Percentiles rank a stretch among this genome's conserved stretches.
Evolutionary conservation across 2,888 invertebrate genomes (phyloP).

Genomic region (Callosobruchus maculatus): DNA sequence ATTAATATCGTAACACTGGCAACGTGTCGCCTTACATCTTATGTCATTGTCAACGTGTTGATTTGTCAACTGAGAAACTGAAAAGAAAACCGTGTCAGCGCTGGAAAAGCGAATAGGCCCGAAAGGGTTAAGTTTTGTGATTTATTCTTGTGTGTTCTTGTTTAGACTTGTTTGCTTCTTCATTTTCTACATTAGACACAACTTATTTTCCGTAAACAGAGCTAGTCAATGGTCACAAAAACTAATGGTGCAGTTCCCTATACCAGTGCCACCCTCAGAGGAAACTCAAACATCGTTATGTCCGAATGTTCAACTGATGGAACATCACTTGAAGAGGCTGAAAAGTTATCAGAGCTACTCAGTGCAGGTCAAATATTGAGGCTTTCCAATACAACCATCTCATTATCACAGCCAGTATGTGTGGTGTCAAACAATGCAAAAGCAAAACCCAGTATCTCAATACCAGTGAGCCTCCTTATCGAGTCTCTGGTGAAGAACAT

Average conservation of each 20-base stretch:
- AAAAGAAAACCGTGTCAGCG: not conserved
- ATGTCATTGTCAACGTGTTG: not conserved
- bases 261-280: not conserved
- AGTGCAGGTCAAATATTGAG: conserved; percentile 6
- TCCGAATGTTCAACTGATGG: conserved; percentile 1
- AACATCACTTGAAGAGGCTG: conserved; percentile 12
- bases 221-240: conserved; percentile 1
- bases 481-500: conserved; percentile 68
- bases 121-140: not conserved
- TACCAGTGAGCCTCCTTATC: conserved; percentile 65
- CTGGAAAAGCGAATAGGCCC: not conserved
- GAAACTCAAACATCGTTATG: not conserved
- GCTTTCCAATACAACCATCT: not conserved
- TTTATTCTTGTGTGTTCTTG: not conserved
- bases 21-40: not conserved
- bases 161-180: not conserved
- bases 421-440: conserved; percentile 2
- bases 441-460: conserved; percentile 41
- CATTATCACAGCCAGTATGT: conserved; percentile 12
- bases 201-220: conserved; percentile 1
- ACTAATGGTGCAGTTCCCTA: not conserved
- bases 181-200: not conserved
- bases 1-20: not conserved
- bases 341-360: conserved; percentile 8
- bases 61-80: not conserved